Conservation (phyloP, 2,113 vertebrate species). For the Nipponia nippon region DNA sequence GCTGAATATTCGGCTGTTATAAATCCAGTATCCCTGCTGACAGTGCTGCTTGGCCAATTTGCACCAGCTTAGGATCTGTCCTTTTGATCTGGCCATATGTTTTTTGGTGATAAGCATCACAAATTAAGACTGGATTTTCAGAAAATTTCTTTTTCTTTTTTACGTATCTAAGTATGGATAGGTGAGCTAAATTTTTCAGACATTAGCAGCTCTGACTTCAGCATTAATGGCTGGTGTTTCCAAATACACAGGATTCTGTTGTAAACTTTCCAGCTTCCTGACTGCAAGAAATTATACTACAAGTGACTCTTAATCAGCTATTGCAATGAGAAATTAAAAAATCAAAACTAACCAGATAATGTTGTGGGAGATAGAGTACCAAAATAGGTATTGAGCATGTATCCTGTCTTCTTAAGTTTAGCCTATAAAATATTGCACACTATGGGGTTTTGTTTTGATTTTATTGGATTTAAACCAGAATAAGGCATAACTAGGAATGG, state of each 20-base stretch:
- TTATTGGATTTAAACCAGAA: background rate
- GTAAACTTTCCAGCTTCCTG: background rate
- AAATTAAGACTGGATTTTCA: conserved; percentile 23
- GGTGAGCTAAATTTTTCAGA: background rate
- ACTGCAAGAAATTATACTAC: background rate
- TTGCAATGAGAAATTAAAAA: background rate
- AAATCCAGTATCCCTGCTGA: background rate
- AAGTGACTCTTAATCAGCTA: background rate
- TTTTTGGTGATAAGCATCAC: conserved; percentile 11
- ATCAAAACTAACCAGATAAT: background rate
- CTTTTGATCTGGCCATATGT: background rate
- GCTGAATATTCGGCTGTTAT: background rate
- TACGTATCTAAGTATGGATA: background rate
- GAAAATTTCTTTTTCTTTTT: conserved; percentile 1
- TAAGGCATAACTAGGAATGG: background rate
- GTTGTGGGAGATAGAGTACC: background rate
- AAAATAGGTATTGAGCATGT: background rate
- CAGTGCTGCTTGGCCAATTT: background rate
- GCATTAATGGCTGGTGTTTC: background rate
- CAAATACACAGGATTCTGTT: background rate
- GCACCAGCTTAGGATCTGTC: background rate
- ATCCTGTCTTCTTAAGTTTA: background rate
- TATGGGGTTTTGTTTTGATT: background rate
- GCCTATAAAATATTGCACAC: background rate
- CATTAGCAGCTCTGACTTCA: background rate